Evolutionary conservation across 2,888 invertebrate genomes (phyloP), one percentile per base, ranked within the genome.

Genomic region (Agrochola litura): DNA sequence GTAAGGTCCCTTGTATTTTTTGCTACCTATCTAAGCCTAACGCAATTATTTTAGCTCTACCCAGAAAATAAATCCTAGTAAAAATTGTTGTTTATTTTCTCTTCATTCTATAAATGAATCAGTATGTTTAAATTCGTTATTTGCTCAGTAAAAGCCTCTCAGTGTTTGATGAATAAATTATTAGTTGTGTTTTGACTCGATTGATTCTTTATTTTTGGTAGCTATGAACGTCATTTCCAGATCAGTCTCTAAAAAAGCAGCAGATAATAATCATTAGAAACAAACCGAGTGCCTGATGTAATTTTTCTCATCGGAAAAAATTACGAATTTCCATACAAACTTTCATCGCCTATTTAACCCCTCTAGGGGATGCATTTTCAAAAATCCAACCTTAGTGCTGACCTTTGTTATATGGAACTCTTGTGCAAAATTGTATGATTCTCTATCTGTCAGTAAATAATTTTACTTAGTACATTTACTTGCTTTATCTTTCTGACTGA

Each of bases 131-230:
- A 85, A 80, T 77, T 49, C 25, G 58, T 76, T 73, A 83, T 74
- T n/a, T 76, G 70, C 16, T 58, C 54, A 60, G 63, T 70, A 56
- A 72, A 85, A 80, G 64, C 60, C 25, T 78, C 25, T 70, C 61
- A 65, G 22, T 58, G 71, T 65, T 60, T n/a, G 22, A 41, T 84
- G 75, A 84, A 84, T 84, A 78, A 81, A 76, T 78, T 54, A 84
- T 81, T 37, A 41, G 41, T 58, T 30, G 61, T 22, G 9, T 60
- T 58, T 58, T 46, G 66, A 64, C 52, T 6, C 41, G 43, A 77
- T 61, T 19, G 66, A 52, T 54, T 46, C 1, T 12, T 52, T 73
- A 67, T 74, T 65, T 65, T 63, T 25, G 30, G 41, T 4, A 4
- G 63, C 14, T 22, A 22, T 46, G 6, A 63, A 69, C 52, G 37